A percentile compares a stretch with the other conserved stretches of the same genome.
phyloP scores from a whole-genome alignment of 2,113 vertebrate genomes.

The Rissa tridactyla region DNA sequence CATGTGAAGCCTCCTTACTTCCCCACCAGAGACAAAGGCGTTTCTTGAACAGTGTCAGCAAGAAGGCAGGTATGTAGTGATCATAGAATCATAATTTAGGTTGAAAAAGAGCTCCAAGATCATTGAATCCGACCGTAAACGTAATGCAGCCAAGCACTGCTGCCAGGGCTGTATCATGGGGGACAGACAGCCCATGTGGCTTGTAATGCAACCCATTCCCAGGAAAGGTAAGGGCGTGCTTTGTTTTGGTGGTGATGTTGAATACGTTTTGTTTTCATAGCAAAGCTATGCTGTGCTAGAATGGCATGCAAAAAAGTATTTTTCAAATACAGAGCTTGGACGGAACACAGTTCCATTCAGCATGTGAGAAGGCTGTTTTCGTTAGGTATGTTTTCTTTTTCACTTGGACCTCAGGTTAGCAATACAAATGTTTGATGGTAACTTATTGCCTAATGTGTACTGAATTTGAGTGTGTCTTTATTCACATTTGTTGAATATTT shows the following conservation, averaged over 20 bases:
- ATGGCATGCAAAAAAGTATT: not conserved
- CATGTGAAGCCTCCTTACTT: not conserved
- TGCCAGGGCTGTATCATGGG: not conserved
- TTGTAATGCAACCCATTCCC: rapidly evolving
- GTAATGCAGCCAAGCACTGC: not conserved
- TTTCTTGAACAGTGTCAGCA: not conserved
- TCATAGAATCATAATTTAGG: not conserved
- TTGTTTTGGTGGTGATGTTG: not conserved
- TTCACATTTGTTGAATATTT: not conserved
- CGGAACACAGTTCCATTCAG: not conserved
- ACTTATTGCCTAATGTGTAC: not conserved
- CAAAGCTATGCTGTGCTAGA: not conserved
- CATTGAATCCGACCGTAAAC: not conserved
- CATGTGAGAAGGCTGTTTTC: not conserved
- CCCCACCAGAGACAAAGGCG: not conserved
- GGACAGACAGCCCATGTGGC: not conserved
- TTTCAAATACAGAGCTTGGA: not conserved
- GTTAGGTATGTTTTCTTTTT: not conserved
- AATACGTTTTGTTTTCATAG: not conserved
- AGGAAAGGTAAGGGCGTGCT: not conserved
- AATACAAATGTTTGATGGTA: not conserved
- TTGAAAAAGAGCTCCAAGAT: not conserved
- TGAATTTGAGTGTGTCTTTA: not conserved
- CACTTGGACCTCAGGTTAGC: not conserved
- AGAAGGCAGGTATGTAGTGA: not conserved